Base-by-base conservation (phyloP, 2,113 vertebrate genomes). In the Centrocercus urophasianus region DNA sequence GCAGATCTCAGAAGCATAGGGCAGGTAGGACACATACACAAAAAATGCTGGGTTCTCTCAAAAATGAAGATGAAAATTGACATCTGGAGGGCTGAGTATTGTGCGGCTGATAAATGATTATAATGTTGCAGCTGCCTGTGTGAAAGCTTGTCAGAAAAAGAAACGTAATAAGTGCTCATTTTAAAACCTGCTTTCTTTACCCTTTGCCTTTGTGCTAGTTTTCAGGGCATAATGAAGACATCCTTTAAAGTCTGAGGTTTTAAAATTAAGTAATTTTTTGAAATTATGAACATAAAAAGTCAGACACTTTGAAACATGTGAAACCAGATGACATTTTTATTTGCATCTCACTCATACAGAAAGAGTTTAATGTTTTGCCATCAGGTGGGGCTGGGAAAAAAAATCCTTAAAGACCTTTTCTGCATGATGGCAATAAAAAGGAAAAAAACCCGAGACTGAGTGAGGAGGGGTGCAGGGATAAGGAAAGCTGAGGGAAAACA, bases 301-400 rank as follows among this genome's bases (percentile, higher is more conserved):
- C 50, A 74, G 24, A 10, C 40, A 50, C 27, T 93, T 87, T n/a
- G 77, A 78, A 92, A 61, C 64, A 73, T 88, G 60, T 80, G 81
- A 88, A 95, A 85, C 72, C 79, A 89, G 67, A 89, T 69, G 84
- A 64, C 32, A 83, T 80, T 91, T 93, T 90, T 83, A 91, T 97
- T 95, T 95, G 83, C 94, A 93, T 95, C 61, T 77, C 42, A 48
- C 77, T 84, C 27, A 60, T 60, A 59, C 15, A 57, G 28, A 73
- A 73, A 73, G 20, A 47, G 47, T 93, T 92, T 94, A 61, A 86
- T 92, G 76, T 10, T 78, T 94, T 86, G 90, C 77, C n/a, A 34
- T 86, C 70, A 92, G 52, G 50, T n/a, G 11, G 10, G 52, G 16
- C 61, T 95, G 90, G 77, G 92, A 50, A 95, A 88, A 89, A 93